These are phyloP conservation scores for Patella caerulea DNA, from an alignment of 2,888 invertebrate species.

Conservation along the genomic window DNA sequence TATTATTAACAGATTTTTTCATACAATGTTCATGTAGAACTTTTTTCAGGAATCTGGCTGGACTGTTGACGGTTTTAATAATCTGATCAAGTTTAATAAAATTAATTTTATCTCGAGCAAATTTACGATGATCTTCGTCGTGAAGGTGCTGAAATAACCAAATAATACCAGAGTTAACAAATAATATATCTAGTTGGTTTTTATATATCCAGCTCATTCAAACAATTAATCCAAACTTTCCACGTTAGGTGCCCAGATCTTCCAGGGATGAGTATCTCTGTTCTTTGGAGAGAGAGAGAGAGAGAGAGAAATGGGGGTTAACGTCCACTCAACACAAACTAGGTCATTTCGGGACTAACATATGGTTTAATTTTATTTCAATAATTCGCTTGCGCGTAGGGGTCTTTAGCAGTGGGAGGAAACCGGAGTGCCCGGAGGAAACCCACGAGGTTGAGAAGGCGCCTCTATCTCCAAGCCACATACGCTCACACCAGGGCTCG, in stretches of 20 bases:
- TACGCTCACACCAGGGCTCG: too few species aligned
- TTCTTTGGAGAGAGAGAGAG: too few species aligned
- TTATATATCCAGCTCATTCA: not conserved
- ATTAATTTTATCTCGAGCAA: conserved; percentile 57
- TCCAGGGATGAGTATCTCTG: not conserved
- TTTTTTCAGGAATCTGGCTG: conserved; percentile 50
- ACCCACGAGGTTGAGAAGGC: too few species aligned
- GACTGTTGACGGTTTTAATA: conserved; percentile 50
- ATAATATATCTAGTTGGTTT: not conserved
- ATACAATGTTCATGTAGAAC: conserved; percentile 42
- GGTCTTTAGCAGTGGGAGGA: too few species aligned
- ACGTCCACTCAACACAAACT: too few species aligned
- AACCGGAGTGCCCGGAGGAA: too few species aligned
- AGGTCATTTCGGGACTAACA: too few species aligned
- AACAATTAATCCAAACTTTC: not conserved
- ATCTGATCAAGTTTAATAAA: conserved; percentile 55
- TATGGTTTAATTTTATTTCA: too few species aligned
- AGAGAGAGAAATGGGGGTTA: too few species aligned
- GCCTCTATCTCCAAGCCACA: too few species aligned
- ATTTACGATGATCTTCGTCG: conserved; percentile 56
- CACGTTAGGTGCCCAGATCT: not conserved
- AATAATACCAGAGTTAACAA: not conserved
- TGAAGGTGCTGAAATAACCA: conserved; percentile 51
- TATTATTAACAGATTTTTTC: conserved; percentile 12
- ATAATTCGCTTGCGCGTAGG: too few species aligned